Percentiles rank a stretch among this genome's conserved stretches.
phyloP scores from a whole-genome alignment of 2,113 vertebrate species.

The Mesocricetus auratus region DNA sequence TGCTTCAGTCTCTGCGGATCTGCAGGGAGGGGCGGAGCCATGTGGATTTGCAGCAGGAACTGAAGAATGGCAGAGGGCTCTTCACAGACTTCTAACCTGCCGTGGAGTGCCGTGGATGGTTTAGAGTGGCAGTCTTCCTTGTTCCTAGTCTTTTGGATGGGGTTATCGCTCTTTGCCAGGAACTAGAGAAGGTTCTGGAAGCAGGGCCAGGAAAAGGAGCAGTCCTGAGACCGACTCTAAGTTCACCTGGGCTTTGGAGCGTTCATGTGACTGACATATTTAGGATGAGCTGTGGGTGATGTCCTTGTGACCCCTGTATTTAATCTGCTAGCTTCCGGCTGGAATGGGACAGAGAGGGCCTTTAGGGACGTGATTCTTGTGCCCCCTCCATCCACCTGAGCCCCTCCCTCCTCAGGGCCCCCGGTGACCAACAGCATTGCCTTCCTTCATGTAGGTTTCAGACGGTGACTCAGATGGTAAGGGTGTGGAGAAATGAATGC shows the following conservation, averaged over 20 bases:
- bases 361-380: no score
- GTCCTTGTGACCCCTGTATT: not conserved
- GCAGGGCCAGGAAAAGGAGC: no score
- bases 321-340: not conserved
- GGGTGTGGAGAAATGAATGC: constrained; percentile 98
- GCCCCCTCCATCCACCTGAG: no score
- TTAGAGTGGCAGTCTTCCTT: no score
- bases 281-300: rapidly evolving
- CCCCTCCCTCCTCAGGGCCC: no score
- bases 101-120: not conserved
- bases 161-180: not conserved
- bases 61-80: not conserved
- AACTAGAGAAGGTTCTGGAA: not conserved
- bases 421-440: not conserved
- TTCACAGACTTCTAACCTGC: rapidly evolving
- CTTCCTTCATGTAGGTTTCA: constrained; percentile 88
- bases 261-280: rapidly evolving
- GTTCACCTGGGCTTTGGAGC: rapidly evolving
- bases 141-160: no score
- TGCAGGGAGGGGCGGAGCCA: no score
- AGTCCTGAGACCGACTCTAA: not conserved
- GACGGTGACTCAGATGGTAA: constrained; percentile 92
- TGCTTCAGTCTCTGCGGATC: rapidly evolving
- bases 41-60: not conserved
- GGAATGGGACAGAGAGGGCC: rapidly evolving